Evolutionary conservation across 2,888 invertebrate genomes (phyloP), one percentile per base, ranked within the genome.

Genomic region (Pollenia angustigena): DNA sequence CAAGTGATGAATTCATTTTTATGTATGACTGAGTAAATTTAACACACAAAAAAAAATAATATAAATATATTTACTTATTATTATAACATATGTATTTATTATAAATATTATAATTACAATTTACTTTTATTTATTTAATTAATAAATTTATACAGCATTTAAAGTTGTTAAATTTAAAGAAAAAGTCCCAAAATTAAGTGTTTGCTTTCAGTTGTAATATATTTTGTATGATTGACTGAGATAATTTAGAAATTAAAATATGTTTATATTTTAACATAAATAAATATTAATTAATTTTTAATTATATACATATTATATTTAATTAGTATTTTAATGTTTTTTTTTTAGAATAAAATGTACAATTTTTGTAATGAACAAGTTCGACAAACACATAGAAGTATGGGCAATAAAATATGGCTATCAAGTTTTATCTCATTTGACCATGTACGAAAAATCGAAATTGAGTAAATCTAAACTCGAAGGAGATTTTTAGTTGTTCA

Each of bases 1-100:
- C 68, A 83, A 84, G 87, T 87, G 87, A 87, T 87, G 76, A 84
- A 87, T 81, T 84, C 44, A 87, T 87, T 87, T 87, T 84, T 87
- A 87, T 87, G 87, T 87, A 87, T 87, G 87, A 87, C 87, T 87
- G 87, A 87, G 74, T 87, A 87, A 87, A 87, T 87, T 87, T 87
- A 87, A 87, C 84, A 87, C 79, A 85, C 69, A 83, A 75, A 79
- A 86, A 6, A 66, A 23, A 66, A 84, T 76, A 78, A 68, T 80
- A 64, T 75, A 60, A 56, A 85, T 23, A 68, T 46, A 80, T 80
- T 62, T 82, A 64, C 23, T 82, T 64, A 79, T 74, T 76, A 71
- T 50, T 50, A 50, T 72, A n/a, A n/a, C n/a, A n/a, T 68, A 68
- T 72, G 18, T 74, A 68, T 76, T 32, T 62, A 54, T 66, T 64